Conservation (phyloP, 2,797 vertebrate genomes). For the Hoplostethus atlanticus region DNA sequence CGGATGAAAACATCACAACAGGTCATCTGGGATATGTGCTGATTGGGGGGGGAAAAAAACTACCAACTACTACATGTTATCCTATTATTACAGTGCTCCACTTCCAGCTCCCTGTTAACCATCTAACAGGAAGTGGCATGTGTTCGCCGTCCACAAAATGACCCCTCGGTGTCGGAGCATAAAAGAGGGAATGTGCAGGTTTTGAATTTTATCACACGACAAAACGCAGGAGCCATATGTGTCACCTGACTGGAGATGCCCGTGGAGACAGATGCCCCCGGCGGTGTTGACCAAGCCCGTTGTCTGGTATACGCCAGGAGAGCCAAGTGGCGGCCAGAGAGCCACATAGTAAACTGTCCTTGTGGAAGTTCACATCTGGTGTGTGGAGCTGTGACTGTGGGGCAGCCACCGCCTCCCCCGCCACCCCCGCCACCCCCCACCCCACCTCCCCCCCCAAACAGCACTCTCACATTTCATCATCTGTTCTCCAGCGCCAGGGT, state of each 20-base stretch:
- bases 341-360: constrained; percentile 87
- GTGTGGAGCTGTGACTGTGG: constrained; percentile 80
- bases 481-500: constrained; percentile 89
- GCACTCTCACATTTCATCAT: constrained; percentile 85
- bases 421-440: constrained; percentile 5
- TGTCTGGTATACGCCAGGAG: constrained; percentile 35
- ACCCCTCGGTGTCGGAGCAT: constrained; percentile 43
- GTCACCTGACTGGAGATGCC: constrained; percentile 47
- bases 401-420: constrained; percentile 70
- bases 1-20: constrained; percentile 63
- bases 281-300: constrained; percentile 47
- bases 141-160: constrained; percentile 48
- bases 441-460: constrained; percentile 42
- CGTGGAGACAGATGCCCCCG: constrained; percentile 16
- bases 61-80: constrained; percentile 9
- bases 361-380: constrained; percentile 96
- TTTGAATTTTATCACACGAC: constrained; percentile 43
- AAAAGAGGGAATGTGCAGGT: constrained; percentile 45
- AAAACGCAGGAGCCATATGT: constrained; percentile 53
- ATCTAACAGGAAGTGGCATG: constrained; percentile 32
- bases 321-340: constrained; percentile 61
- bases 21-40: constrained; percentile 59
- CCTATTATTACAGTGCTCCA: constrained; percentile 6
- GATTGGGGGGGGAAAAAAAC: constrained; percentile 21
- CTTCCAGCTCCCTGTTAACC: constrained; percentile 11